These are phyloP conservation scores for Drosophila colorata DNA, from an alignment of 2,888 invertebrate genomes.

Conservation along the genomic window DNA sequence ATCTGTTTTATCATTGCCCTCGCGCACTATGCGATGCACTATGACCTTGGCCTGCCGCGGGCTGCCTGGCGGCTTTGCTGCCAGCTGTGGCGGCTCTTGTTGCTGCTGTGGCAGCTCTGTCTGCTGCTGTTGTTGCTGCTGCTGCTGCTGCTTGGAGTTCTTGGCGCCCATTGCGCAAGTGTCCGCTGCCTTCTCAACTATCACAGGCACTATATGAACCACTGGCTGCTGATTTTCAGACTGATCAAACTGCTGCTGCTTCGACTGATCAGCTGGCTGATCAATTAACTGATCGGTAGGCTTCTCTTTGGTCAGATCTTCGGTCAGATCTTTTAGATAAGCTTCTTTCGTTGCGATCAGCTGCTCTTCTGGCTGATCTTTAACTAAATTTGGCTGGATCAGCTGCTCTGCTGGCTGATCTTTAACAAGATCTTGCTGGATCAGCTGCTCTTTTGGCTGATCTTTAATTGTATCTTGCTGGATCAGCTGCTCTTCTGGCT, in stretches of 20 bases:
- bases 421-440: neutral
- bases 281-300: neutral
- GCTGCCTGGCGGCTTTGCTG: slow-evolving; percentile 59
- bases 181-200: slow-evolving; percentile 17
- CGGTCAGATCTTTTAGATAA: neutral
- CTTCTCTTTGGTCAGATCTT: neutral
- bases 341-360: neutral
- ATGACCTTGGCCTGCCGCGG: slow-evolving; percentile 76
- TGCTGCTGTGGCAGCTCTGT: slow-evolving; percentile 20
- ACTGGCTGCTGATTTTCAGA: slow-evolving; percentile 4
- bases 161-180: slow-evolving; percentile 65
- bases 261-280: neutral
- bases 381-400: neutral
- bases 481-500: neutral
- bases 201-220: slow-evolving; percentile 33
- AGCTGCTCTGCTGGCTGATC: neutral
- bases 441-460: neutral
- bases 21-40: slow-evolving; percentile 69
- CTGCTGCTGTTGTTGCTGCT: slow-evolving; percentile 50
- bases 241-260: neutral
- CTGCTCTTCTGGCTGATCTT: slow-evolving; percentile 2
- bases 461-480: too few species aligned
- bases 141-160: slow-evolving; percentile 56
- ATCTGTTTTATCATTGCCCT: slow-evolving; percentile 1
- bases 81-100: slow-evolving; percentile 10